Base-by-base conservation (phyloP, 2,888 invertebrate species). In the Meteorus cinctellus region DNA sequence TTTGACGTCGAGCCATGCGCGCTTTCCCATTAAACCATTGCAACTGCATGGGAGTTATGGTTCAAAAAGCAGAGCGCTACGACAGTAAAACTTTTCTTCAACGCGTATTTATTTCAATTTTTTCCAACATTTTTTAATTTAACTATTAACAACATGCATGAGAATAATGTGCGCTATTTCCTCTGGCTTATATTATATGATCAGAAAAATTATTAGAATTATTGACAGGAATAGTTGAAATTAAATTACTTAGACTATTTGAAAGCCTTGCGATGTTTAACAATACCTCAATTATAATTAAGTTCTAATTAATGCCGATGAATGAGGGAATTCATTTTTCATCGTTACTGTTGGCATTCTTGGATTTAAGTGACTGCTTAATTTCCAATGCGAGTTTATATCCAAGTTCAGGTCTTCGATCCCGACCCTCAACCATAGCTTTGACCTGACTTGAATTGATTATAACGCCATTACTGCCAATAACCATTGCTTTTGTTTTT, bases 351-450 rank as follows among this genome's bases (percentile, higher is more conserved):
- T 63, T 51, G 29, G 27, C 5, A 4, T 71, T 59, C 12, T 66
- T 45, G 14, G 55, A 67, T 66, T 67, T 74, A 12, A 76, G 29
- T 8, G 72, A 76, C 3, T 91, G 92, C 85, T 94, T 95, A 0
- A 96, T 92, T 86, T 96, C 96, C 92, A 96, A 92, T 51, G 97
- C 97, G 24, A 97, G 91, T 86, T 96, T 96, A 89, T 96, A 95
- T 29, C 97, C 97, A 3, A 97, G 91, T 86, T 97, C 96, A 0
- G 96, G 96, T 75, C 96, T 92, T 19, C 97, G 91, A 90, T 97
- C 97, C 76, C 95, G 92, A 0, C 96, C 97, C 84, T 95, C 95
- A 4, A 97, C 96, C 96, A 98, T 96, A 0, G 94, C 93, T 84
- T 94, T 92, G 0, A 97, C 95, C 94, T 96, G 91, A 2, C 93